Percentiles rank a stretch among this genome's conserved stretches.
phyloP scores from a whole-genome alignment of 2,888 invertebrate species.

The Pomacea canaliculata region DNA sequence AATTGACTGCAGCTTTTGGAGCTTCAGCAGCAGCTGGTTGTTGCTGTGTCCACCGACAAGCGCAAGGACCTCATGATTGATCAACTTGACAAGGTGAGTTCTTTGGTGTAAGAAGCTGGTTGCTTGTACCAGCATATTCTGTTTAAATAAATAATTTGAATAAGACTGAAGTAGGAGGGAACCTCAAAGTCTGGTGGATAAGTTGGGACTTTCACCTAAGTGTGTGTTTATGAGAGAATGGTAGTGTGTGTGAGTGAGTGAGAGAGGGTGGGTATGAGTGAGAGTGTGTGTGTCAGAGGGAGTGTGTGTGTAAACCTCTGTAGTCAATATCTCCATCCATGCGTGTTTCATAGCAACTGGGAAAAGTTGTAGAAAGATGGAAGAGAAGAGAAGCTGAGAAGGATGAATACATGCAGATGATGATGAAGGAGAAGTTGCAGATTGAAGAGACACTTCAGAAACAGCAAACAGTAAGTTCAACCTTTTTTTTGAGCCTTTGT shows the following conservation, averaged over 20 bases:
- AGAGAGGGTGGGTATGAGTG: too few species aligned
- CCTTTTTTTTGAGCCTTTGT: not conserved
- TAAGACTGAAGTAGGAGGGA: not conserved
- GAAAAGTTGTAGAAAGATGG: conserved; percentile 65
- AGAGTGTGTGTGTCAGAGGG: not conserved
- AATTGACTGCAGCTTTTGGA: conserved; percentile 56
- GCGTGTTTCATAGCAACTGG: conserved; percentile 53
- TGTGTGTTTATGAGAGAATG: too few species aligned
- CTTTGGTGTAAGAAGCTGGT: not conserved
- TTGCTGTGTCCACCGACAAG: conserved; percentile 65
- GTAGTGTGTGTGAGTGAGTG: too few species aligned
- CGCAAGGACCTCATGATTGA: conserved; percentile 67
- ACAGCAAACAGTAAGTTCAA: conserved; percentile 51
- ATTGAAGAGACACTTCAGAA: conserved; percentile 48
- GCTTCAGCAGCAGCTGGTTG: conserved; percentile 65
- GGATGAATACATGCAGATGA: conserved; percentile 46
- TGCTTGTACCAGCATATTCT: not conserved
- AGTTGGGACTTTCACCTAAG: not conserved
- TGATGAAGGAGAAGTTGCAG: conserved; percentile 52
- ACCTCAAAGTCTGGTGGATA: not conserved
- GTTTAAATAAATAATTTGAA: too few species aligned
- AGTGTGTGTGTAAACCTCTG: too few species aligned
- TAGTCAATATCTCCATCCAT: too few species aligned
- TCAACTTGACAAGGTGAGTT: conserved; percentile 65
- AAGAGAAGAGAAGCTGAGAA: conserved; percentile 62